Conservation (phyloP, 2,888 invertebrate genomes). For the Hypena proboscidalis region DNA sequence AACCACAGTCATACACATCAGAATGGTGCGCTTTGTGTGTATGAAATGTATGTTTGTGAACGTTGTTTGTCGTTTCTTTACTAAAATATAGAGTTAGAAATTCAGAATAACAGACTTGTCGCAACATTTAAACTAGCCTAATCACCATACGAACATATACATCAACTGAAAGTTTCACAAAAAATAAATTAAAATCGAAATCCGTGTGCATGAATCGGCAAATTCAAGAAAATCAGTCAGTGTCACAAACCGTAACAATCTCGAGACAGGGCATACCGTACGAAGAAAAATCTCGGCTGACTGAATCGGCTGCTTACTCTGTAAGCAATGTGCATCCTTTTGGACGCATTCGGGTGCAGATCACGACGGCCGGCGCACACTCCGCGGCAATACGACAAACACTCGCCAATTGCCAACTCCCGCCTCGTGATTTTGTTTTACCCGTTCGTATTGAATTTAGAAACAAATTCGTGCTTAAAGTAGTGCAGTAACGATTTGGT, state of each 20-base stretch:
- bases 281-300: conserved; percentile 69
- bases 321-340: conserved; percentile 73
- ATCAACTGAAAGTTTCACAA: too few species aligned
- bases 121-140: too few species aligned
- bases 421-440: conserved; percentile 64
- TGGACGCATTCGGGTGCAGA: conserved; percentile 64
- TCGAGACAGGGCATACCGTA: conserved; percentile 51
- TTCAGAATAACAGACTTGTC: too few species aligned
- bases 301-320: conserved; percentile 63
- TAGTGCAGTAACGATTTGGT: too few species aligned
- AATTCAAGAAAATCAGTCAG: conserved; percentile 55
- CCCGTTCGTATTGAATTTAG: conserved; percentile 53
- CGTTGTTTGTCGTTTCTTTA: too few species aligned
- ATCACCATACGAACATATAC: too few species aligned
- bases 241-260: conserved; percentile 56
- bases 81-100: too few species aligned
- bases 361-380: conserved; percentile 57
- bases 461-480: conserved; percentile 25
- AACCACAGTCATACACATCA: too few species aligned
- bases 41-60: too few species aligned
- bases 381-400: conserved; percentile 71
- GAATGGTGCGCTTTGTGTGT: too few species aligned
- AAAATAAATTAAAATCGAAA: too few species aligned
- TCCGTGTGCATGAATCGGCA: conserved; percentile 43
- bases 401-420: conserved; percentile 67